Conservation (phyloP, 2,888 invertebrate species). For the Dichetophora obliterata region DNA sequence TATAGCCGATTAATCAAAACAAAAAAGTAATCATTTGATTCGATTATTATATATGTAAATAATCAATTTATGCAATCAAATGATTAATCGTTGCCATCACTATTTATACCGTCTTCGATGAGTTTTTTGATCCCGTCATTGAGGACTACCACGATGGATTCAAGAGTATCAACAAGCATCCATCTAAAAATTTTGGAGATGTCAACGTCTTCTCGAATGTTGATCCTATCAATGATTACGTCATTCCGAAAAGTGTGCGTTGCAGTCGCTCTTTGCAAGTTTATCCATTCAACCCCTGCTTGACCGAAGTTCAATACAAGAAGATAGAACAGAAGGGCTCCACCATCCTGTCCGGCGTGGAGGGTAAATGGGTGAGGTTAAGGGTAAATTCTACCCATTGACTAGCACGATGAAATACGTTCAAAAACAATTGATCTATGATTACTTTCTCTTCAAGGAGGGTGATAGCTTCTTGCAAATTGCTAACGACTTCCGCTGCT, state of each 20-base stretch:
- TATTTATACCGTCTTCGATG: slow-evolving; percentile 91
- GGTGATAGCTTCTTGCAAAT: slow-evolving; percentile 85
- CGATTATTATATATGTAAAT: too few species aligned
- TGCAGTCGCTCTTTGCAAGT: slow-evolving; percentile 96
- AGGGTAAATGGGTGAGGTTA: slow-evolving; percentile 91
- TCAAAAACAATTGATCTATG: slow-evolving; percentile 96
- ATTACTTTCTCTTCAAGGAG: slow-evolving; percentile 99
- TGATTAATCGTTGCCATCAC: too few species aligned
- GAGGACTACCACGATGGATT: slow-evolving; percentile 97
- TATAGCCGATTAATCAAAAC: too few species aligned
- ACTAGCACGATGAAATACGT: slow-evolving; percentile 96
- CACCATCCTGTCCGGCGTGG: slow-evolving; percentile 82
- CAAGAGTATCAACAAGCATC: slow-evolving; percentile 94
- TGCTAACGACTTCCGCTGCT: slow-evolving; percentile 96
- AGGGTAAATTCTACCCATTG: slow-evolving; percentile 95
- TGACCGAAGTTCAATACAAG: slow-evolving; percentile 96
- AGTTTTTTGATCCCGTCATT: slow-evolving; percentile 97
- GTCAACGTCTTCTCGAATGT: slow-evolving; percentile 90
- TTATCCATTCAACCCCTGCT: slow-evolving; percentile 97
- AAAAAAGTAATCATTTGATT: too few species aligned
- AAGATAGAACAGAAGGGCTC: slow-evolving; percentile 96
- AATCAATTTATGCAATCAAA: too few species aligned
- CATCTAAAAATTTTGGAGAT: slow-evolving; percentile 94
- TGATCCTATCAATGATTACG: slow-evolving; percentile 90
- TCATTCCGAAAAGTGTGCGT: slow-evolving; percentile 95